These are phyloP conservation scores for Esox niger DNA, from an alignment of 2,113 vertebrate species.

Conservation along the genomic window DNA sequence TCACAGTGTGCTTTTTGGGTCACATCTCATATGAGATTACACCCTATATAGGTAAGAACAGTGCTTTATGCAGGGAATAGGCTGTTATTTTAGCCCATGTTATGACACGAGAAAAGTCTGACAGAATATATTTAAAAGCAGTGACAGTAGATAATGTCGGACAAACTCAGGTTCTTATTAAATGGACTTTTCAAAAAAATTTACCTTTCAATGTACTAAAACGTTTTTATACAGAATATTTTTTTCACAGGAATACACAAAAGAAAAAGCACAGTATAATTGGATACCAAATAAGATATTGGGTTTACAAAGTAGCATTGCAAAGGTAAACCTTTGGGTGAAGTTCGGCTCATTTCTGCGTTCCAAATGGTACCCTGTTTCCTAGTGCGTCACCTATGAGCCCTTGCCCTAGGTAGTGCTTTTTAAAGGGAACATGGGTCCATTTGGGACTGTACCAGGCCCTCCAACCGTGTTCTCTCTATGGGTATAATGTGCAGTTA, in stretches of 20 bases:
- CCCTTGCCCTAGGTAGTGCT: neutral
- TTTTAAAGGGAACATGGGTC: no score
- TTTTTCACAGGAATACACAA: conserved; percentile 87
- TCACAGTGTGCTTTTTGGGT: no score
- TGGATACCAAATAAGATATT: conserved; percentile 55
- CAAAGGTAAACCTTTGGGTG: conserved; percentile 40
- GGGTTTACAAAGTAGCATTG: conserved; percentile 62
- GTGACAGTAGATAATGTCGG: conserved; percentile 16
- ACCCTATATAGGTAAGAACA: no score
- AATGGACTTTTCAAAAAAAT: conserved; percentile 42
- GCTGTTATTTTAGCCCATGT: conserved; percentile 16
- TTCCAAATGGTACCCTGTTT: neutral
- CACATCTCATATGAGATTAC: no score
- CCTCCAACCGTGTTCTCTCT: no score
- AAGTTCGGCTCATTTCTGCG: neutral
- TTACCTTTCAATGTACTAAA: conserved; percentile 67
- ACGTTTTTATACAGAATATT: conserved; percentile 67
- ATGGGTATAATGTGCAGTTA: no score
- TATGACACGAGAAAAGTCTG: conserved; percentile 15
- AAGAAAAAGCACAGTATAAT: conserved; percentile 74
- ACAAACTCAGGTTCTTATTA: conserved; percentile 39
- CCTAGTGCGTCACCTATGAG: no score
- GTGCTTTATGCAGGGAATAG: no score
- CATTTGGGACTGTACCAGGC: no score
- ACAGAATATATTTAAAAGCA: neutral